Percentiles rank a stretch among this genome's conserved stretches.
Evolutionary conservation across 2,888 invertebrate genomes (phyloP).

Genomic region (Perdita meconis): DNA sequence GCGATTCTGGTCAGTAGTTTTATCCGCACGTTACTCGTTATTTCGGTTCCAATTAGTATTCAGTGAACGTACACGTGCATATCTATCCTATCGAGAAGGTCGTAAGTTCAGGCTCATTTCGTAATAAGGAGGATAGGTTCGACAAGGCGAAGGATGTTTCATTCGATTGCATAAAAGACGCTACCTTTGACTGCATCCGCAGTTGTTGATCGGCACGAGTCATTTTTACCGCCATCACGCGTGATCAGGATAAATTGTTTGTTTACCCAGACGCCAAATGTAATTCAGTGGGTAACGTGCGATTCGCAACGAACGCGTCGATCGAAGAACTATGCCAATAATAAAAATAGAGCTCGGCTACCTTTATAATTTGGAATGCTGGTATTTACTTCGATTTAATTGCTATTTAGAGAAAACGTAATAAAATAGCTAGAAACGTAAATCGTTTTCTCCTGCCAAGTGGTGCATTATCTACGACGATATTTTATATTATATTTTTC

Average conservation of each 20-base stretch:
- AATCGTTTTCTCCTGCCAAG: no score
- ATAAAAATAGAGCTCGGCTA: constrained; percentile 18
- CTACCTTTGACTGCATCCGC: background rate
- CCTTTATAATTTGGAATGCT: constrained; percentile 3
- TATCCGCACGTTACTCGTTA: constrained; percentile 48
- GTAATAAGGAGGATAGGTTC: constrained; percentile 8
- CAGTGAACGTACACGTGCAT: constrained; percentile 41
- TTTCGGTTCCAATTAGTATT: constrained; percentile 57
- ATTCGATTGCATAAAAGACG: background rate
- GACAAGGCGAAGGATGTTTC: constrained; percentile 8
- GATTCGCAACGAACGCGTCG: background rate
- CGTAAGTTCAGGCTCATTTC: constrained; percentile 44
- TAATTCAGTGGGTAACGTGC: background rate
- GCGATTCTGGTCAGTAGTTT: constrained; percentile 31
- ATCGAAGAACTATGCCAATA: constrained; percentile 21
- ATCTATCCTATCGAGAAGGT: constrained; percentile 44
- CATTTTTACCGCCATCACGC: background rate
- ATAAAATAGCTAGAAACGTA: no score
- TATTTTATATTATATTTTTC: background rate
- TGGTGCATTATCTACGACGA: background rate
- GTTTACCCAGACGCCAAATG: constrained; percentile 10
- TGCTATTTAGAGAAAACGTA: background rate
- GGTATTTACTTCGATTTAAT: constrained; percentile 2
- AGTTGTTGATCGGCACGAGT: background rate
- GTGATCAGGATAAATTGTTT: constrained; percentile 10